A percentile compares a stretch with the other conserved stretches of the same genome.
Evolutionary conservation across 1,140 invertebrate genomes (phyloP).

Genomic region (Armadillidium nasatum): DNA sequence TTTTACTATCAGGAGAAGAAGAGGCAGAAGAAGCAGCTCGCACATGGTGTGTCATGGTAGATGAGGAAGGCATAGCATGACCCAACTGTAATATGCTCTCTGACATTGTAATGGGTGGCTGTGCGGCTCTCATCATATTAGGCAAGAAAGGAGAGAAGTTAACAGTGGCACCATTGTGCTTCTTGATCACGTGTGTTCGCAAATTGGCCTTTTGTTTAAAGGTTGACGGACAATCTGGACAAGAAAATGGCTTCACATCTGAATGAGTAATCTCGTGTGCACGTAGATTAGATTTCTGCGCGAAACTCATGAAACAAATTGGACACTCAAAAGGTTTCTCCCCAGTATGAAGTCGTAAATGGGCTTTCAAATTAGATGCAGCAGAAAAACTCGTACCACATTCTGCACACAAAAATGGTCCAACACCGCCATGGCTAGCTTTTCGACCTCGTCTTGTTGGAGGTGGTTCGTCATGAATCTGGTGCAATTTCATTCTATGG

Average conservation of each 20-base stretch:
- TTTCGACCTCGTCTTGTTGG: constrained; percentile 36
- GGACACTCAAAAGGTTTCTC: constrained; percentile 57
- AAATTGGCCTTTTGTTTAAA: constrained; percentile 53
- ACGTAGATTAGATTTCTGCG: constrained; percentile 80
- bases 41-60: neutral
- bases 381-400: constrained; percentile 44
- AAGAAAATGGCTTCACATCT: constrained; percentile 78
- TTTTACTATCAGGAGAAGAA: neutral
- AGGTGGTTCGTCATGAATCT: constrained; percentile 25
- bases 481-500: constrained; percentile 42
- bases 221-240: constrained; percentile 74
- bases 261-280: constrained; percentile 82
- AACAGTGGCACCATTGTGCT: constrained; percentile 37
- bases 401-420: constrained; percentile 42
- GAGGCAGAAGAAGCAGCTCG: neutral
- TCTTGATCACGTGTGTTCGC: constrained; percentile 42
- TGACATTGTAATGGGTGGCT: neutral
- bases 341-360: constrained; percentile 42
- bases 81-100: constrained; percentile 14
- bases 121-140: constrained; percentile 31
- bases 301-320: constrained; percentile 79
- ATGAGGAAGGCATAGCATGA: constrained; percentile 15
- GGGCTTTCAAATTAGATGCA: constrained; percentile 42
- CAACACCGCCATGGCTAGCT: constrained; percentile 40
- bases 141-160: constrained; percentile 34